phyloP scores from a whole-genome alignment of 1,140 invertebrate species.

The Dolichoris vasculosae region DNA sequence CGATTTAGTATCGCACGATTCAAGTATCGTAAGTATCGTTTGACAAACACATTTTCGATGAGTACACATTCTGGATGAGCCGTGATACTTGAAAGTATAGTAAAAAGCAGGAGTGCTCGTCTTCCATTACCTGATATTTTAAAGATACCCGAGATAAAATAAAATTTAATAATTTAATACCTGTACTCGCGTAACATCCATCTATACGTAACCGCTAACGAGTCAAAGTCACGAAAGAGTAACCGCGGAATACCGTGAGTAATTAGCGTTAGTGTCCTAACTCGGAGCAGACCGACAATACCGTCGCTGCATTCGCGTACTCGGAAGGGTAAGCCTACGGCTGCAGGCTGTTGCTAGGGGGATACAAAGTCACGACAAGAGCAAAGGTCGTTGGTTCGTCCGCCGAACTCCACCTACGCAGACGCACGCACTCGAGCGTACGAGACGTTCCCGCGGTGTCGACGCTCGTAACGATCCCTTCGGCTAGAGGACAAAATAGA shows the following conservation, averaged over 20 bases:
- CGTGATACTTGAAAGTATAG: too few relatives aligned
- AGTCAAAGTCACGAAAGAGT: background rate
- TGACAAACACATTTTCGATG: too few relatives aligned
- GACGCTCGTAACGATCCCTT: constrained; percentile 23
- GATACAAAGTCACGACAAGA: constrained; percentile 22
- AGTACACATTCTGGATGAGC: too few relatives aligned
- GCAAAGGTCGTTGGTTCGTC: constrained; percentile 38
- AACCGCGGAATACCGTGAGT: background rate
- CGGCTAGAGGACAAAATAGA: background rate
- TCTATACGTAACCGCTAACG: background rate
- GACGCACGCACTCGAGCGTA: background rate
- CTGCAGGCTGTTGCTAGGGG: constrained; percentile 36
- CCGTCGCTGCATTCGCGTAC: background rate
- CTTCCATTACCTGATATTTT: too few relatives aligned
- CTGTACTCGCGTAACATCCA: background rate
- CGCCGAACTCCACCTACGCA: constrained; percentile 4
- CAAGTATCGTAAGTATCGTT: too few relatives aligned
- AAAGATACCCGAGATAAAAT: too few relatives aligned
- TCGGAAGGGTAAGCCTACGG: background rate
- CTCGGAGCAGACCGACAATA: background rate
- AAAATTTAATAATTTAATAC: too few relatives aligned
- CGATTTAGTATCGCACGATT: too few relatives aligned
- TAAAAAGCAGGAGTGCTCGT: too few relatives aligned
- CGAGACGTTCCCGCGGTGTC: background rate
- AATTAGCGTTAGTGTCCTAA: background rate